Base-by-base conservation (phyloP, 2,888 invertebrate species). In the Lymantria monacha region DNA sequence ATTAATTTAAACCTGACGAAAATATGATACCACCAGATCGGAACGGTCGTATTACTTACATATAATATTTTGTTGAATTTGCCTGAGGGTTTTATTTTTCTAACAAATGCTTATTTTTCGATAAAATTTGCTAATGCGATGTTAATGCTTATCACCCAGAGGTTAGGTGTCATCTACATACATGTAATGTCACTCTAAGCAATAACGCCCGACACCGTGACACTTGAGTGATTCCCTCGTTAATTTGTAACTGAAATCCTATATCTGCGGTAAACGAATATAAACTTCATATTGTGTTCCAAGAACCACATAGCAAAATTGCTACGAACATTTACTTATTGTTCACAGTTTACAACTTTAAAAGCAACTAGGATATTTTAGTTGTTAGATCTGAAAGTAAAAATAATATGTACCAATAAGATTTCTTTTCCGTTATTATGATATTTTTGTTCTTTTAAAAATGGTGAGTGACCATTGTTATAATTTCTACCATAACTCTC, bases 221-320 rank as follows among this genome's bases (percentile, higher is more conserved):
- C 86, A 85, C 80, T 80, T 87, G 84, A 87, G 83, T 85, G 86
- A 85, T 83, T 85, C 68, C 66, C 79, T 83, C 80, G 81, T 87
- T 89, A 89, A 88, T 89, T 86, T 83, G 82, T 81, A 80, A 83
- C 81, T 72, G 75, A 81, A 79, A 79, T 79, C 76, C 72, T 69
- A 73, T 72, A 73, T 73, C 61, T 59, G 59, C 63, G 60, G 53
- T 71, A 69, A 62, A 71, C 71, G 69, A 79, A 75, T 78, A 69
- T 78, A 73, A 72, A 70, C 70, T 66, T 50, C 61, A 60, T 70
- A 73, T 69, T 76, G 55, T 70, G 73, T 72, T 73, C 61, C 62
- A 61, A 64, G 66, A 51, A 59, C 41, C 44, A 61, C 50, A 53
- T 45, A 50, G 53, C 64, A 67, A 74, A 73, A 79, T 78, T 71